phyloP scores from a whole-genome alignment of 2,888 invertebrate species.

The Cantharis nigra region DNA sequence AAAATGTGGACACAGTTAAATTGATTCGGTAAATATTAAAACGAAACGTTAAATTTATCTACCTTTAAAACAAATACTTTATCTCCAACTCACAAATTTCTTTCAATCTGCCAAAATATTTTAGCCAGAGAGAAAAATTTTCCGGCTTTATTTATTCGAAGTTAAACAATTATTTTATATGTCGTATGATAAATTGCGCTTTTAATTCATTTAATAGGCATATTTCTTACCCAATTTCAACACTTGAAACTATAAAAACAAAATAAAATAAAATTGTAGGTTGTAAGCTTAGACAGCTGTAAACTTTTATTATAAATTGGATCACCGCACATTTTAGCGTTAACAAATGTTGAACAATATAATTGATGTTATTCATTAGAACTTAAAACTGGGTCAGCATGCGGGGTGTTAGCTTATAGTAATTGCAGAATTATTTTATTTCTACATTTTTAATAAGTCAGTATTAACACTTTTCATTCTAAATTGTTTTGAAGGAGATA shows the following conservation, averaged over 20 bases:
- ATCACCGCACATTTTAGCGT: conserved; percentile 10
- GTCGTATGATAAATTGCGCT: conserved; percentile 9
- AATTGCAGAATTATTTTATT: conserved; percentile 13
- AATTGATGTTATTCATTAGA: conserved; percentile 14
- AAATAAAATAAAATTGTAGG: conserved; percentile 3
- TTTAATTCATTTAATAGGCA: conserved; percentile 15
- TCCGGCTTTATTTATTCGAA: conserved; percentile 16
- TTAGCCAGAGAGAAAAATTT: conserved; percentile 7
- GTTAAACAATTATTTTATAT: conserved; percentile 4
- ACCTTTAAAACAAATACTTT: conserved; percentile 20
- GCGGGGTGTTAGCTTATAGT: conserved; percentile 2
- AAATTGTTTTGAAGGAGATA: not conserved
- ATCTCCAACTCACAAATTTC: not conserved
- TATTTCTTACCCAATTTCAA: conserved; percentile 10
- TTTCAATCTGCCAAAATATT: conserved; percentile 13
- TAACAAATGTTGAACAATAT: conserved; percentile 17
- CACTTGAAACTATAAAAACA: not conserved
- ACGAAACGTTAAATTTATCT: conserved; percentile 15
- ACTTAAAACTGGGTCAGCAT: conserved; percentile 6
- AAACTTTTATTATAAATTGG: conserved; percentile 11
- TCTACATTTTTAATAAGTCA: not conserved
- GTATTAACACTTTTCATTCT: not conserved
- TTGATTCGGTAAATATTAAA: conserved; percentile 28
- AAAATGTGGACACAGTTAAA: conserved; percentile 26
- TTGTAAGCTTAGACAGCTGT: not conserved